Evolutionary conservation across 2,113 vertebrate genomes (phyloP).

Genomic region (Equus quagga): DNA sequence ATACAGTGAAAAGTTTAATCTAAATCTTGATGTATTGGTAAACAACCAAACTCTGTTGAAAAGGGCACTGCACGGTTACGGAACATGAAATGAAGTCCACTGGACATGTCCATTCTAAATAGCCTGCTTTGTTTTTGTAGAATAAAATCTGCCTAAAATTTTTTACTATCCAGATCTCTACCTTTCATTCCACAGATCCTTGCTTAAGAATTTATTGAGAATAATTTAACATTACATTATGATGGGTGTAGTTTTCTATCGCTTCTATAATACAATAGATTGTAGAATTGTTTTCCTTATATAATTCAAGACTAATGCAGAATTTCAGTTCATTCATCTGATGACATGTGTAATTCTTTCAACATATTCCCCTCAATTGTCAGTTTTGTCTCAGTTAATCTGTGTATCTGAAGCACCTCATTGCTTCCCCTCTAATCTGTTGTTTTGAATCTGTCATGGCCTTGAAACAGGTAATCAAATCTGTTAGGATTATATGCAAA

Average conservation of each 20-base stretch:
- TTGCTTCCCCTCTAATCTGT: neutral
- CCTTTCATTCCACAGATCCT: neutral
- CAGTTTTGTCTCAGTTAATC: neutral
- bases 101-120: neutral
- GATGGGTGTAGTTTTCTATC: neutral
- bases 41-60: neutral
- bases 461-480: neutral
- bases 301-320: neutral
- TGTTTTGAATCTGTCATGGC: neutral
- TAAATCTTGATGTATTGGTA: neutral
- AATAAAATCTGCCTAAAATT: neutral
- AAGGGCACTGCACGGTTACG: neutral
- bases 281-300: neutral
- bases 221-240: neutral
- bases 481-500: neutral
- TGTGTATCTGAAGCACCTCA: neutral
- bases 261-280: neutral
- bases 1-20: neutral
- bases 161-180: neutral
- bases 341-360: neutral
- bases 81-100: neutral
- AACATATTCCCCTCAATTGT: neutral
- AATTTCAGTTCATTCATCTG: neutral
- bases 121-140: neutral
- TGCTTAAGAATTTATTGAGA: slow-evolving; percentile 14